phyloP scores from a whole-genome alignment of 2,888 invertebrate genomes.

The Microctonus hyperodae region DNA sequence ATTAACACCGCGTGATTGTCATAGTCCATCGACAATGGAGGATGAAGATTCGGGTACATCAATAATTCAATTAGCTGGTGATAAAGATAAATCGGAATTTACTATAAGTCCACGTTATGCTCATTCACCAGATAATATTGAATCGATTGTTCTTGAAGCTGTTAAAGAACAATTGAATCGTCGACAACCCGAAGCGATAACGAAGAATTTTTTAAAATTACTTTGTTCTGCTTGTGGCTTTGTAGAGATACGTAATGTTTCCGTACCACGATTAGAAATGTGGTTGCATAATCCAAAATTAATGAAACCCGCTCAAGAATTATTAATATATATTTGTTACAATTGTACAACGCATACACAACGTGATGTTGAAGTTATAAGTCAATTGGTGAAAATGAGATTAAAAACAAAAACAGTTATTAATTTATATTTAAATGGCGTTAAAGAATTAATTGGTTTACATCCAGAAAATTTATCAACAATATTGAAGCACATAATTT shows the following conservation, averaged over 20 bases:
- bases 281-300: conserved; percentile 97
- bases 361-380: conserved; percentile 78
- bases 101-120: conserved; percentile 68
- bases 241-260: conserved; percentile 82
- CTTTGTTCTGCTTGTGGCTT: conserved; percentile 87
- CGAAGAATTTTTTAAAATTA: conserved; percentile 86
- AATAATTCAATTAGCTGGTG: conserved; percentile 48
- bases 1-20: conserved; percentile 55
- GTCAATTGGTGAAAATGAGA: conserved; percentile 86
- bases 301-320: conserved; percentile 89
- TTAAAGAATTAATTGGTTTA: conserved; percentile 88
- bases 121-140: conserved; percentile 73
- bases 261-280: conserved; percentile 83
- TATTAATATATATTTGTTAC: conserved; percentile 88
- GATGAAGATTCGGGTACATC: conserved; percentile 58
- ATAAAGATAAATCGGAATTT: conserved; percentile 62
- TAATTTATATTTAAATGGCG: conserved; percentile 85
- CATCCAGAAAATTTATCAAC: conserved; percentile 85
- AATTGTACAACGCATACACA: conserved; percentile 81
- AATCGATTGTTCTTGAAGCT: conserved; percentile 83
- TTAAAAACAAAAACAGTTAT: conserved; percentile 93
- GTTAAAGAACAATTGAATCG: conserved; percentile 87
- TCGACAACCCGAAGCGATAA: conserved; percentile 83
- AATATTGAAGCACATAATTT: conserved; percentile 89
- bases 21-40: conserved; percentile 58